phyloP scores from a whole-genome alignment of 1,140 invertebrate species.

The Adoxophyes honmai region DNA sequence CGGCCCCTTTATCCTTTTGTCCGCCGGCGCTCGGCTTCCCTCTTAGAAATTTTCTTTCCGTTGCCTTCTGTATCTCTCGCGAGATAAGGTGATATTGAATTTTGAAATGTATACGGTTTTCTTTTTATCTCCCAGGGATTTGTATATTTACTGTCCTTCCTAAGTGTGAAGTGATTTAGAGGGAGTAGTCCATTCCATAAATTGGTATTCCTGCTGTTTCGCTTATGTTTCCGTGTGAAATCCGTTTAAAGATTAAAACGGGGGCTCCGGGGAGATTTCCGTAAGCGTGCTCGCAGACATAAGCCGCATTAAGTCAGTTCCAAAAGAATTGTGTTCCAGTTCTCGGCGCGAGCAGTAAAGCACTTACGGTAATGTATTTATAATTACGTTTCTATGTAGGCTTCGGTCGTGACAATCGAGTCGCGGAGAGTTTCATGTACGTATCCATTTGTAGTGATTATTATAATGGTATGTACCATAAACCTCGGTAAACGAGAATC shows the following conservation, averaged over 20 bases:
- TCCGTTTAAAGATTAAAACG: slow-evolving; percentile 57
- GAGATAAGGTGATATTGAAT: slow-evolving; percentile 66
- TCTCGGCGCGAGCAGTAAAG: slow-evolving; percentile 44
- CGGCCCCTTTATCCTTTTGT: slow-evolving; percentile 50
- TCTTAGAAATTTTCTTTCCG: slow-evolving; percentile 41
- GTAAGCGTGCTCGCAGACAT: slow-evolving; percentile 31
- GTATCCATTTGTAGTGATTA: slow-evolving; percentile 43
- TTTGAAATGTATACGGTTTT: slow-evolving; percentile 55
- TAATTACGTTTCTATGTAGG: slow-evolving; percentile 55
- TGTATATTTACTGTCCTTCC: slow-evolving; percentile 31
- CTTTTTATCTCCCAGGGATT: slow-evolving; percentile 42
- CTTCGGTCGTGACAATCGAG: slow-evolving; percentile 45
- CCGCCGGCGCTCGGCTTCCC: slow-evolving; percentile 32
- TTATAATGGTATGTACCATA: slow-evolving; percentile 51
- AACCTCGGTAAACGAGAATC: slow-evolving; percentile 43
- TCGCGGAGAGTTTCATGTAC: slow-evolving; percentile 30
- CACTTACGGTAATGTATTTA: slow-evolving; percentile 65
- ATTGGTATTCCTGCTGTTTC: slow-evolving; percentile 35
- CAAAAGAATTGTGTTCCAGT: slow-evolving; percentile 46
- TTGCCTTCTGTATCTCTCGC: slow-evolving; percentile 38
- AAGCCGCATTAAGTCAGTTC: slow-evolving; percentile 38
- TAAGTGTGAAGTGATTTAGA: slow-evolving; percentile 31
- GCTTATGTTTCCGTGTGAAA: slow-evolving; percentile 32
- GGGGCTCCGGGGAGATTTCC: slow-evolving; percentile 36
- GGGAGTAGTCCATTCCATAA: slow-evolving; percentile 43